These are phyloP conservation scores for Oscheius sp. DNA, from an alignment of 2,888 invertebrate genomes.

Conservation along the genomic window DNA sequence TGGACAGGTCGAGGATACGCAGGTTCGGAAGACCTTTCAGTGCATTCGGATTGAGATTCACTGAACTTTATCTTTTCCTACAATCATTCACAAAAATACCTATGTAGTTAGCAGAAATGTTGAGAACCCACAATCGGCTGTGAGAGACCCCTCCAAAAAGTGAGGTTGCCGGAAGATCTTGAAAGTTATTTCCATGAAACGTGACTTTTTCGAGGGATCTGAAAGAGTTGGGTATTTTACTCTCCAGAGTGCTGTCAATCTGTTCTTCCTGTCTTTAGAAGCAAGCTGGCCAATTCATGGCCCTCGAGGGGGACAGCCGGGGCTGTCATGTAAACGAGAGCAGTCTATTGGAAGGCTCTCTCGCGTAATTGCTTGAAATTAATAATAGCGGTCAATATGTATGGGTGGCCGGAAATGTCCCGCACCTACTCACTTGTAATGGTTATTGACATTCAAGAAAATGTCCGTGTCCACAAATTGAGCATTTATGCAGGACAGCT, in stretches of 20 bases:
- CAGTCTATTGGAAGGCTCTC: not conserved
- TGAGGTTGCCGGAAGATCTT: constrained; percentile 69
- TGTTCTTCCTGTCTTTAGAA: constrained; percentile 21
- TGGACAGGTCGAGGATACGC: constrained; percentile 66
- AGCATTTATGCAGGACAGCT: constrained; percentile 71
- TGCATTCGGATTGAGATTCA: constrained; percentile 68
- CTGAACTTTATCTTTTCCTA: constrained; percentile 38
- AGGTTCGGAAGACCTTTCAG: constrained; percentile 66
- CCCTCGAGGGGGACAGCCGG: constrained; percentile 16
- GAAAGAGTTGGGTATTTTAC: constrained; percentile 19
- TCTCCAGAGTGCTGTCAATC: constrained; percentile 25
- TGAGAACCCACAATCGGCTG: constrained; percentile 60
- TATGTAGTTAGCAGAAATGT: constrained; percentile 73
- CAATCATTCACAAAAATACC: constrained; percentile 39
- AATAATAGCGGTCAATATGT: too few species aligned
- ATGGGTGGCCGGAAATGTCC: not conserved
- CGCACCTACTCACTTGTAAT: constrained; percentile 63
- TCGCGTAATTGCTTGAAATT: constrained; percentile 14
- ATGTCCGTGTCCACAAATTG: constrained; percentile 72
- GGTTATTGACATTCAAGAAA: constrained; percentile 65
- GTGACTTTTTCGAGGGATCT: constrained; percentile 66
- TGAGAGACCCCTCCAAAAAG: constrained; percentile 66
- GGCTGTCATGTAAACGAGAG: constrained; percentile 21
- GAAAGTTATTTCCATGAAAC: constrained; percentile 73
- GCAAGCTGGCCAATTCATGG: constrained; percentile 16